These are phyloP conservation scores for Trachurus trachurus DNA, from an alignment of 2,797 vertebrate species.

Conservation along the genomic window DNA sequence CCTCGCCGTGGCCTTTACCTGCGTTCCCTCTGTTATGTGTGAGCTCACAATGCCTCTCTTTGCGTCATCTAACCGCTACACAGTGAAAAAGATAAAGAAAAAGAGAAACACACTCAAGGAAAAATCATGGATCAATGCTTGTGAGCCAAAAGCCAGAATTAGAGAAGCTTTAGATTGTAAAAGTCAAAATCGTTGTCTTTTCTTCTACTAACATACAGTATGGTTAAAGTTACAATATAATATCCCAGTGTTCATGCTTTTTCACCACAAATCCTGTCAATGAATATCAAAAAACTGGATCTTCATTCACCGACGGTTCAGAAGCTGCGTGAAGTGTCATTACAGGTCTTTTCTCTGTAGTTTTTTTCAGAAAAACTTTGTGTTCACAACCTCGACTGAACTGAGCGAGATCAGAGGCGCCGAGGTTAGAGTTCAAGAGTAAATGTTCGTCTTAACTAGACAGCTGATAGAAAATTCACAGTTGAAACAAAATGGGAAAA, in stretches of 20 bases:
- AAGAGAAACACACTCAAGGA: neutral
- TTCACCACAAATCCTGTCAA: conserved; percentile 40
- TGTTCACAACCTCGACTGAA: conserved; percentile 57
- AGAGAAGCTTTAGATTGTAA: conserved; percentile 2
- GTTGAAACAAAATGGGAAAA: conserved; percentile 28
- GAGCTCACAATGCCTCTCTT: conserved; percentile 9
- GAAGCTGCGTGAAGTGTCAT: conserved; percentile 56
- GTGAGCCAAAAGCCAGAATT: neutral
- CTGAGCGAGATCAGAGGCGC: conserved; percentile 61
- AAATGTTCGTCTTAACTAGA: conserved; percentile 65
- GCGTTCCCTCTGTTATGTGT: conserved; percentile 16
- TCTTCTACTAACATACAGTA: conserved; percentile 18
- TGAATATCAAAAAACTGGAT: conserved; percentile 30
- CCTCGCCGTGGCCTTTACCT: conserved; percentile 36
- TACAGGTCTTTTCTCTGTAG: conserved; percentile 55
- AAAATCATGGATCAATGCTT: conserved; percentile 23
- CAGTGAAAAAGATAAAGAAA: neutral
- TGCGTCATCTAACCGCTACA: conserved; percentile 29
- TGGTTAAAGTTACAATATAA: conserved; percentile 23
- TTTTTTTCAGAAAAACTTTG: conserved; percentile 30
- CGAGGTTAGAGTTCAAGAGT: conserved; percentile 68
- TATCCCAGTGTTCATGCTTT: conserved; percentile 7
- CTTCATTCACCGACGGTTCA: conserved; percentile 43
- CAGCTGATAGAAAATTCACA: conserved; percentile 58
- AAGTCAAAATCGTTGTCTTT: neutral